phyloP scores from a whole-genome alignment of 2,797 vertebrate genomes.

The Xiphophorus birchmanni region DNA sequence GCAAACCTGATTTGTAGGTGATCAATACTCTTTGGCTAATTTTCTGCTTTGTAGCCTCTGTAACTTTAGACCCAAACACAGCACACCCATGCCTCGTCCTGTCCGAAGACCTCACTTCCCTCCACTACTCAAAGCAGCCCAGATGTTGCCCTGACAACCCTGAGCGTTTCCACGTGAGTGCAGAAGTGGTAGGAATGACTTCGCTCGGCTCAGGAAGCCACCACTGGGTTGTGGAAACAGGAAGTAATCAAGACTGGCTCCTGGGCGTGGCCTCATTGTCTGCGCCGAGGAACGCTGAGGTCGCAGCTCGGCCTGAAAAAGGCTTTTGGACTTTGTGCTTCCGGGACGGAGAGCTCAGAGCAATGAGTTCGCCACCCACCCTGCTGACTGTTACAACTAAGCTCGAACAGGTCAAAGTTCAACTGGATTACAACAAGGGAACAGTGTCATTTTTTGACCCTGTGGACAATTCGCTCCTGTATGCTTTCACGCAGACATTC shows the following conservation, averaged over 20 bases:
- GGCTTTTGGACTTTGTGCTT: slow-evolving; percentile 83
- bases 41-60: slow-evolving; percentile 69
- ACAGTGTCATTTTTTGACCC: slow-evolving; percentile 70
- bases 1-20: neutral
- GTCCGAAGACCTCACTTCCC: slow-evolving; percentile 78
- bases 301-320: slow-evolving; percentile 76
- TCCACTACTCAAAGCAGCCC: slow-evolving; percentile 66
- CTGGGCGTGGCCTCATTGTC: slow-evolving; percentile 76
- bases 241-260: slow-evolving; percentile 80
- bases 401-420: slow-evolving; percentile 71
- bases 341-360: slow-evolving; percentile 72
- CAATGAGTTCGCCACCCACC: slow-evolving; percentile 74
- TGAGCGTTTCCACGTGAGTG: slow-evolving; percentile 80
- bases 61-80: slow-evolving; percentile 83
- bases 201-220: slow-evolving; percentile 70
- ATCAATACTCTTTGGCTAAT: neutral
- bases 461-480: slow-evolving; percentile 55
- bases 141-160: slow-evolving; percentile 74
- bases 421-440: slow-evolving; percentile 77
- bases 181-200: slow-evolving; percentile 74
- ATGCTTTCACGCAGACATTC: slow-evolving; percentile 70
- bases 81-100: slow-evolving; percentile 81
- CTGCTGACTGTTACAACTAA: slow-evolving; percentile 40
- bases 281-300: slow-evolving; percentile 57
- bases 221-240: slow-evolving; percentile 79